These are phyloP conservation scores for Cheirogaleus major DNA, from an alignment of 2,797 vertebrate genomes.

Conservation along the genomic window DNA sequence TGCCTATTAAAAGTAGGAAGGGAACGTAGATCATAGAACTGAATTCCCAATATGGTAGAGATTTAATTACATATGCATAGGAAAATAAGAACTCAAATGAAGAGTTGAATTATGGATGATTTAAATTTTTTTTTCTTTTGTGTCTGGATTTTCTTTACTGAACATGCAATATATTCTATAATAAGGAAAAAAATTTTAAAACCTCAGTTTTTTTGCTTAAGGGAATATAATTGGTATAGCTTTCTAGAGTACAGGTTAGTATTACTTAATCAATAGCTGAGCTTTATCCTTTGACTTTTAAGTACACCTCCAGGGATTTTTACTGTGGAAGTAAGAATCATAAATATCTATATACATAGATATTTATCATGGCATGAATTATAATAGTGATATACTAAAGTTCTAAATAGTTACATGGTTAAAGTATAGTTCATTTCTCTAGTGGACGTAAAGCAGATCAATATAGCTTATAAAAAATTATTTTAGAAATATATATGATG, in stretches of 20 bases:
- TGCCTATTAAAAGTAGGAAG: not conserved
- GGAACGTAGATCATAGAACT: not conserved
- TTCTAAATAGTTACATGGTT: not conserved
- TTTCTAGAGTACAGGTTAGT: not conserved
- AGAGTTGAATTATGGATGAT: not conserved
- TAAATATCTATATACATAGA: not conserved
- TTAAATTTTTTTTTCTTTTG: not conserved
- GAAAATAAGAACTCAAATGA: not conserved
- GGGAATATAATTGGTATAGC: not conserved
- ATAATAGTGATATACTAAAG: not conserved
- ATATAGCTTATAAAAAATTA: not conserved
- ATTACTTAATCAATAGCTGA: not conserved
- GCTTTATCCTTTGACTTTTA: not conserved
- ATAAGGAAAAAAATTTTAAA: not conserved
- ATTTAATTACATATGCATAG: not conserved
- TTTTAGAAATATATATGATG: not conserved
- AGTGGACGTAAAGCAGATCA: not conserved
- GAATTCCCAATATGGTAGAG: not conserved
- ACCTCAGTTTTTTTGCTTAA: not conserved
- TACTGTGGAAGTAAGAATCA: conserved; percentile 4
- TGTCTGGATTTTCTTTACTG: not conserved
- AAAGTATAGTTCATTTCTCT: not conserved
- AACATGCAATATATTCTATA: not conserved
- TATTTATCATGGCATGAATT: not conserved
- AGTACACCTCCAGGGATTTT: not conserved